Conservation (phyloP, 1,140 invertebrate genomes). For the Rhopalosiphum padi region DNA sequence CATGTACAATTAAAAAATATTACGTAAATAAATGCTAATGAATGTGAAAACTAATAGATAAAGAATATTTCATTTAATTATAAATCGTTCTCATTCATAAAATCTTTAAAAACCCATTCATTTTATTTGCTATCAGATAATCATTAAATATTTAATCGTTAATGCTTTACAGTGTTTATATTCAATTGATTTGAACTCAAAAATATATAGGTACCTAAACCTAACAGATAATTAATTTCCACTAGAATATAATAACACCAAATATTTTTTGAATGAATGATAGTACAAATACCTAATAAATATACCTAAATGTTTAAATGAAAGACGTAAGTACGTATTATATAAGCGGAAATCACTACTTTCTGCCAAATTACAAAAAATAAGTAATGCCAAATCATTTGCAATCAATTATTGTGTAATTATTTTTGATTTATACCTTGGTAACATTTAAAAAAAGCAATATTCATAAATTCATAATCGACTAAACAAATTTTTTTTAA, state of each 20-base stretch:
- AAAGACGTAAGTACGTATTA: background rate
- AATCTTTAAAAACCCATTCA: no score
- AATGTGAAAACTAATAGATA: background rate
- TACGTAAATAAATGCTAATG: background rate
- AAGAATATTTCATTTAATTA: background rate
- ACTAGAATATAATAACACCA: background rate
- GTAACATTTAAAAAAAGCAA: background rate
- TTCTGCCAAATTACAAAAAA: conserved; percentile 12
- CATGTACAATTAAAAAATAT: background rate
- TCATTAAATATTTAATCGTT: no score
- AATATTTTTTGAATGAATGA: background rate
- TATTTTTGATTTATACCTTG: background rate
- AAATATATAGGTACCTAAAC: background rate
- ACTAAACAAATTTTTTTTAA: background rate
- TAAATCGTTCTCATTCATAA: background rate
- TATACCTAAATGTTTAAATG: background rate
- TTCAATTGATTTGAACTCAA: background rate
- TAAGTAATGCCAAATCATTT: background rate
- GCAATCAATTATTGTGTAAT: conserved; percentile 12
- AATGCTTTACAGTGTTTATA: background rate
- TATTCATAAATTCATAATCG: background rate
- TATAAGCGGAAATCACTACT: background rate
- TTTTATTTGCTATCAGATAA: no score
- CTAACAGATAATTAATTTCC: background rate
- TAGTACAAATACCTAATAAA: background rate